Percentiles rank a stretch among this genome's conserved stretches.
These are phyloP conservation scores for Catostylus mosaicus DNA, from an alignment of 30 jellyfish, hydroid and myxozoan species.

Conservation along the genomic window DNA sequence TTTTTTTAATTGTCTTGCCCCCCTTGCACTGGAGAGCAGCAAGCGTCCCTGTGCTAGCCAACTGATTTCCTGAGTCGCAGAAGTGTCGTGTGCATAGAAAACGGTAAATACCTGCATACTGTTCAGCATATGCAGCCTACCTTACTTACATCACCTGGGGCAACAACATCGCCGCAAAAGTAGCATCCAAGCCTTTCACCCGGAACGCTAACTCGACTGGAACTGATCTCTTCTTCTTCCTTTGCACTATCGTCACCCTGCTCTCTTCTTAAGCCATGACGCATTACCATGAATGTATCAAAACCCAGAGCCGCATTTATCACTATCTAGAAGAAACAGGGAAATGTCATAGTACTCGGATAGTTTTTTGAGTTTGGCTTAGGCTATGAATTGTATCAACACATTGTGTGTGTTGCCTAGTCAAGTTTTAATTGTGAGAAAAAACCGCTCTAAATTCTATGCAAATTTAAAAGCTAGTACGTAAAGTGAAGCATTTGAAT, in stretches of 20 bases:
- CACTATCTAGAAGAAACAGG: conserved; percentile 61
- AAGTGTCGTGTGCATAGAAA: too few species aligned
- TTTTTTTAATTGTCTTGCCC: too few species aligned
- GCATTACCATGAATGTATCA: conserved; percentile 93
- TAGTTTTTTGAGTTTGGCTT: background rate
- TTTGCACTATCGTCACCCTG: background rate
- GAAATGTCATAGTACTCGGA: background rate
- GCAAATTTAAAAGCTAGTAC: too few species aligned
- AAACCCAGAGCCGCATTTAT: conserved; percentile 98
- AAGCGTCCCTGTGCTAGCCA: too few species aligned
- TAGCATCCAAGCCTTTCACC: conserved; percentile 91
- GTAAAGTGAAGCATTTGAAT: too few species aligned
- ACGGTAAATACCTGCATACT: background rate
- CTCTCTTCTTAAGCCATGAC: conserved; percentile 81
- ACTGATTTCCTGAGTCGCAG: too few species aligned
- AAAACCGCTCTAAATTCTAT: too few species aligned
- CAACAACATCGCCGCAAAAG: conserved; percentile 96
- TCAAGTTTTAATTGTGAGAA: background rate
- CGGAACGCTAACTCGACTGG: conserved; percentile 62
- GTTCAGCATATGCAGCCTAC: conserved; percentile 65
- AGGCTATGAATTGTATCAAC: background rate
- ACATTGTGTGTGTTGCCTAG: background rate
- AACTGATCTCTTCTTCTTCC: conserved; percentile 37
- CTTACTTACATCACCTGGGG: conserved; percentile 98
- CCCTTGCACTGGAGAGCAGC: too few species aligned